phyloP scores from a whole-genome alignment of 2,113 vertebrate genomes.

The Struthio camelus region DNA sequence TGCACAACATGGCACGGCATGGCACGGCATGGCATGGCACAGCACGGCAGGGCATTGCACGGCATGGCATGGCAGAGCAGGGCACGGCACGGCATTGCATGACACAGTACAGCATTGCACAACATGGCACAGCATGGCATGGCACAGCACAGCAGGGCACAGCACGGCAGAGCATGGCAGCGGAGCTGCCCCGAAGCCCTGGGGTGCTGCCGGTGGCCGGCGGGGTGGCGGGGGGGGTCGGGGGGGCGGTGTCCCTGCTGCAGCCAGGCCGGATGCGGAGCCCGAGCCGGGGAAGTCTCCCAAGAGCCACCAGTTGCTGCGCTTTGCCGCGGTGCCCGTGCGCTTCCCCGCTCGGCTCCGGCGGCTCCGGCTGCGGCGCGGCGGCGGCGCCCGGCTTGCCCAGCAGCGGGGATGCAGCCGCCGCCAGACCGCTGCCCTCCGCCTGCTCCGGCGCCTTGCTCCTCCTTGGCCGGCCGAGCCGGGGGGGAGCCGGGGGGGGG shows the following conservation, averaged over 20 bases:
- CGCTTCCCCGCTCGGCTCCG: background rate
- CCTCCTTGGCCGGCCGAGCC: background rate
- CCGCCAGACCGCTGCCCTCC: background rate
- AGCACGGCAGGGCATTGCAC: no score
- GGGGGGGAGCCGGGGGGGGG: background rate
- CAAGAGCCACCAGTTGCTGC: constrained; percentile 68
- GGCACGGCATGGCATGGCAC: no score
- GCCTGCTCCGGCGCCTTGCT: background rate
- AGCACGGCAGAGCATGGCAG: no score
- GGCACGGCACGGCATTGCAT: no score
- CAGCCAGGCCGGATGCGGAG: background rate
- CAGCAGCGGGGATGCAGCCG: background rate
- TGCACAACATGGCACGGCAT: no score
- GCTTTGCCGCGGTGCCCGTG: background rate
- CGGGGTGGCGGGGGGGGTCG: no score
- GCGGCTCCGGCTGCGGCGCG: background rate
- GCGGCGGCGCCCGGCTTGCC: background rate
- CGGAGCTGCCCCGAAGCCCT: no score
- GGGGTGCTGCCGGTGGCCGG: no score
- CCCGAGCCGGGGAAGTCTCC: constrained; percentile 48
- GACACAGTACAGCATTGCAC: no score
- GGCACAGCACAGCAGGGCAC: no score
- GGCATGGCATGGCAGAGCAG: no score
- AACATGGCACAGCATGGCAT: no score
- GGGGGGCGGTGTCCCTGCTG: constrained; percentile 3